Base-by-base conservation (phyloP, 2,797 vertebrate species). In the Dallia pectoralis region DNA sequence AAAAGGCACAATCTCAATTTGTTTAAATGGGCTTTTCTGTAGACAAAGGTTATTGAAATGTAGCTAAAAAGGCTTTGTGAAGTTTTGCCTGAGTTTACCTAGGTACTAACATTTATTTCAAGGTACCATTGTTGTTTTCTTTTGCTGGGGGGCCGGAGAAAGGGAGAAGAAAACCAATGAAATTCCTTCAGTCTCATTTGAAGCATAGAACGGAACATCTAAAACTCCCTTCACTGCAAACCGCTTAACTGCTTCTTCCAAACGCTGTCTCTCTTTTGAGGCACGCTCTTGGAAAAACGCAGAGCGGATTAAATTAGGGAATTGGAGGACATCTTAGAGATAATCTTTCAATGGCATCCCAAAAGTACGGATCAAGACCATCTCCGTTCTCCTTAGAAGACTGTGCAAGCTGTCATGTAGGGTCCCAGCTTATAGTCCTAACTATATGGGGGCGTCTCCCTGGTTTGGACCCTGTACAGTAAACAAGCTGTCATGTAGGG, bases 1-100 rank as follows among this genome's bases (percentile, higher is more conserved):
- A 74, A 84, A 92, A 93, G 91, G 92, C 93, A 93, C 91, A 75
- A 78, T 86, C 71, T 82, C 40, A 73, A 71, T 77, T 78, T 32
- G 67, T 80, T 66, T 69, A 83, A 87, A 84, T 70, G 85, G 86
- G 81, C 76, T 36, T 59, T 40, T 76, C 71, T 77, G 53, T 82
- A 69, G 22, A 70, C 19, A 70, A 61, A 18, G 14, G 40, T 44
- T 44, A n/a, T 67, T 73, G 74, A 84, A 85, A 83, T 15, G 7
- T 74, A 75, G 75, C 76, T 85, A 85, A 85, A 87, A 86, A 73
- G 82, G 75, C 73, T 48, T 64, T 14, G 70, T 82, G 69, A 80
- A 69, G 66, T 85, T 87, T 27, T 64, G 88, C 88, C 91, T 91
- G 92, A 92, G 89, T 88, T 87, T 74, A 81, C 83, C 84, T 88